phyloP scores from a whole-genome alignment of 1,140 invertebrate species.

The Patella vulgata region DNA sequence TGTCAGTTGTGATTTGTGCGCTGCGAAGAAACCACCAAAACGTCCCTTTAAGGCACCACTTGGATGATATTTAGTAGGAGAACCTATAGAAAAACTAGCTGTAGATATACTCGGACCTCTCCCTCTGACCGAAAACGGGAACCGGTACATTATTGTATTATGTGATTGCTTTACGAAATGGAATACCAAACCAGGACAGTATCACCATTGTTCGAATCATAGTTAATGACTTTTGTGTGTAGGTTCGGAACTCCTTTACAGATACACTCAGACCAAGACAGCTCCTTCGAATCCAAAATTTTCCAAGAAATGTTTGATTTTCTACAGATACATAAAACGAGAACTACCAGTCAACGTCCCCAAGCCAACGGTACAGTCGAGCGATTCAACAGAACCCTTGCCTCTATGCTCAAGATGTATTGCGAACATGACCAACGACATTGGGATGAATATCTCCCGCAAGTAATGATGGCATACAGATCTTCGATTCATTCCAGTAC shows the following conservation, averaged over 20 bases:
- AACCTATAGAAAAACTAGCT: not conserved
- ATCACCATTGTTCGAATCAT: too few relatives aligned
- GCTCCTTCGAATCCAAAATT: slow-evolving; percentile 15
- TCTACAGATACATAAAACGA: slow-evolving; percentile 53
- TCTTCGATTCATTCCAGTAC: not conserved
- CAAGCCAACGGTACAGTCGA: slow-evolving; percentile 2
- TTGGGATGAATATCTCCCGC: slow-evolving; percentile 4
- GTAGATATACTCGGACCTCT: slow-evolving; percentile 23
- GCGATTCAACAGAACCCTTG: slow-evolving; percentile 2
- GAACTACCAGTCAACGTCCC: slow-evolving; percentile 30
- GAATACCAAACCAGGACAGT: slow-evolving; percentile 37
- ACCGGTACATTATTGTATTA: slow-evolving; percentile 42
- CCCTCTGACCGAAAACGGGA: slow-evolving; percentile 18
- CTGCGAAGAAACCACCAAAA: slow-evolving; percentile 11
- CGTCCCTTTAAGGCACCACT: slow-evolving; percentile 12
- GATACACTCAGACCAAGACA: slow-evolving; percentile 16
- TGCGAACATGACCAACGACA: not conserved
- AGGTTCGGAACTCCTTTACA: slow-evolving; percentile 2
- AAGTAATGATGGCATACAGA: slow-evolving; percentile 13
- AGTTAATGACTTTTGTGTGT: too few relatives aligned
- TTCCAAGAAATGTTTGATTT: slow-evolving; percentile 43
- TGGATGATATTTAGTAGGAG: not conserved
- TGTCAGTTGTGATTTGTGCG: slow-evolving; percentile 19
- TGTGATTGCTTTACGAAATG: slow-evolving; percentile 29
- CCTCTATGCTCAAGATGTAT: slow-evolving; percentile 20